Evolutionary conservation across 2,888 invertebrate species (phyloP), one percentile per base, ranked within the genome.

Genomic region (Apamea anceps): DNA sequence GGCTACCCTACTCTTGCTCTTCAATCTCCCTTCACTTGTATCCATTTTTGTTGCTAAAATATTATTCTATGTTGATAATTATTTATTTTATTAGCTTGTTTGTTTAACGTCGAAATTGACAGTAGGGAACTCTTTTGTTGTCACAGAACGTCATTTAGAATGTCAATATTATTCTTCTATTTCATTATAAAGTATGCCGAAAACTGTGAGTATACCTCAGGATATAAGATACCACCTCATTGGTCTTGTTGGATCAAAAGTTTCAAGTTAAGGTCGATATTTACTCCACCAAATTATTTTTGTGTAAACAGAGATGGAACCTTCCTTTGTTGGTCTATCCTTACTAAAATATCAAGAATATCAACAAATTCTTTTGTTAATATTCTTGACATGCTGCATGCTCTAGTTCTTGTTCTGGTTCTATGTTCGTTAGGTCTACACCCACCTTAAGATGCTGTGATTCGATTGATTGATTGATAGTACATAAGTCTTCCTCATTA

Each of bases 11-110:
- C 45, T 79, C 28, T 25, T 77, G 18, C 54, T 71, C 18, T 37
- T 82, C 1, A 28, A 0, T 54, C 12, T 62, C 0, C 0, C 1
- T 0, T 54, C 65, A 42, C 1, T n/a, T 18, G 0, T 0, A 0
- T 32, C 18, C 76, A 82, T 82, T 54, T 54, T 80, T 32, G 32
- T 15, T 80, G 48, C 8, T 21, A 18, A 28, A 67, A 25, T 45
- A 25, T 15, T 18, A 67, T 45, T 6, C 6, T 37, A 10, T 32
- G 21, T 28, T 28, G 8, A 21, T 28, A 71, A 60, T 28, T 18
- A 54, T 8, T 57, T 51, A 80, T 60, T 80, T 45, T 62, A 32
- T 13, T 8, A 54, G 42, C 3, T 32, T 32, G 12, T 51, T 73
- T 32, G 8, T n/a, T 3, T 25, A 7, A 32, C 12, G n/a, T 63